Conservation (phyloP, 2,797 vertebrate genomes). For the Picus viridis region DNA sequence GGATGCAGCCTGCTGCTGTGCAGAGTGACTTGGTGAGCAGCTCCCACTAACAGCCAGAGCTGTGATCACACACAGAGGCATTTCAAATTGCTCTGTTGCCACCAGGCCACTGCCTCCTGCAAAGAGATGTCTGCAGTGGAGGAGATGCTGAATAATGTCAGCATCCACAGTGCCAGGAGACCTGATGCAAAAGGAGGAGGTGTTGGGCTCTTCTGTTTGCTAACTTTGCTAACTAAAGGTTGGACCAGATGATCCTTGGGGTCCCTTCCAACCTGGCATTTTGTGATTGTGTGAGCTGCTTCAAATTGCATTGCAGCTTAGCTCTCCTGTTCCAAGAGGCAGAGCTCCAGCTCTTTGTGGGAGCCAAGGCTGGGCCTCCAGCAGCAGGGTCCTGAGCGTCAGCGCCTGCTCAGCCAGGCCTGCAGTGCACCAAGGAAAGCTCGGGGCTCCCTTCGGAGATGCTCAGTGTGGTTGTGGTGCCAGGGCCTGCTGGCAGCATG, state of each 20-base stretch:
- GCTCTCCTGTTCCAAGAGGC: not conserved
- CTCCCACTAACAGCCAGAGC: not conserved
- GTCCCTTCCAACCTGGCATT: too few relatives aligned
- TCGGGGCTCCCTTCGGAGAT: not conserved
- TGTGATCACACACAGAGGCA: not conserved
- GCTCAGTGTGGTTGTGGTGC: not conserved
- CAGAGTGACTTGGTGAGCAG: not conserved
- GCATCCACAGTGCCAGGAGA: not conserved
- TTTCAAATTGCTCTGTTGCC: not conserved
- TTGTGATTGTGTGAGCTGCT: not conserved
- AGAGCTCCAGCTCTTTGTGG: not conserved
- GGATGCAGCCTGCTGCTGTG: not conserved
- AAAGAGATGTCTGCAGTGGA: not conserved
- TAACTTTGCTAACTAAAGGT: not conserved
- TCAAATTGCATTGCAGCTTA: not conserved
- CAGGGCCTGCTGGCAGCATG: conserved; percentile 19
- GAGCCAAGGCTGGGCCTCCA: not conserved
- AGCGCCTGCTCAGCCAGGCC: not conserved
- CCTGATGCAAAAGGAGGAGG: not conserved
- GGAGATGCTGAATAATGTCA: not conserved
- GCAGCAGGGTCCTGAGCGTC: not conserved
- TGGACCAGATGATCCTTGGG: too few relatives aligned
- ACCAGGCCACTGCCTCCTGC: not conserved
- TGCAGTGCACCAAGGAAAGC: not conserved
- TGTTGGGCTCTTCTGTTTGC: not conserved